Evolutionary conservation across 2,888 invertebrate species (phyloP).

Genomic region (Deroplatys truncata): DNA sequence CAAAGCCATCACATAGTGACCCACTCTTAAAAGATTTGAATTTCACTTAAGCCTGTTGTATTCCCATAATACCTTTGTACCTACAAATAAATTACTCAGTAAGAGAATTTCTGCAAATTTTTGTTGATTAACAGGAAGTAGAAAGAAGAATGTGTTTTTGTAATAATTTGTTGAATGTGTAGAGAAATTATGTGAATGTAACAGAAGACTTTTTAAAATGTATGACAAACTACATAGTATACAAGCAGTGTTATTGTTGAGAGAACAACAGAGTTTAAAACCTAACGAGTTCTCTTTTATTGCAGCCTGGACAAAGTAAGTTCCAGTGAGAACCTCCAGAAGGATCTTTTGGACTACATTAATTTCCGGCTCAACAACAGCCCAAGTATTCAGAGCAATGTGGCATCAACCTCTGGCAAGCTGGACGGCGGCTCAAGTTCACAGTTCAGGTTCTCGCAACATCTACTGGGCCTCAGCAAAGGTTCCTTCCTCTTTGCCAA

Average conservation of each 20-base stretch:
- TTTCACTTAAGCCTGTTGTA: no score
- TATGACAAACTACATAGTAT: no score
- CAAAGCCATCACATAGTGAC: no score
- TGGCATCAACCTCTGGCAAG: slow-evolving; percentile 61
- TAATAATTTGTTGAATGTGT: no score
- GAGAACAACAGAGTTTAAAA: not conserved
- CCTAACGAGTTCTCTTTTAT: not conserved
- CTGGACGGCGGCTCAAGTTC: slow-evolving; percentile 55
- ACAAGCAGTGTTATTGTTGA: not conserved
- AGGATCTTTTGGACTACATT: slow-evolving; percentile 84
- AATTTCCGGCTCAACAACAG: slow-evolving; percentile 76
- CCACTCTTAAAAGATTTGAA: no score
- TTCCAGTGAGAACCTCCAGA: slow-evolving; percentile 69
- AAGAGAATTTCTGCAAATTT: no score
- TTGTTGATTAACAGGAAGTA: no score
- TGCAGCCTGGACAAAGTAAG: slow-evolving; percentile 63
- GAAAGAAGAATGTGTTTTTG: no score
- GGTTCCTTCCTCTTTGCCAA: slow-evolving; percentile 92
- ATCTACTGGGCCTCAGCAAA: slow-evolving; percentile 75
- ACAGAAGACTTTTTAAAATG: no score
- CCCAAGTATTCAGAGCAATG: slow-evolving; percentile 79
- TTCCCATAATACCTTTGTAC: no score
- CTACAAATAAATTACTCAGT: no score
- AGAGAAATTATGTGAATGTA: no score
- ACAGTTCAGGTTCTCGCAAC: slow-evolving; percentile 77